Base-by-base conservation (phyloP, 2,113 vertebrate genomes). In the Siniperca knerii region DNA sequence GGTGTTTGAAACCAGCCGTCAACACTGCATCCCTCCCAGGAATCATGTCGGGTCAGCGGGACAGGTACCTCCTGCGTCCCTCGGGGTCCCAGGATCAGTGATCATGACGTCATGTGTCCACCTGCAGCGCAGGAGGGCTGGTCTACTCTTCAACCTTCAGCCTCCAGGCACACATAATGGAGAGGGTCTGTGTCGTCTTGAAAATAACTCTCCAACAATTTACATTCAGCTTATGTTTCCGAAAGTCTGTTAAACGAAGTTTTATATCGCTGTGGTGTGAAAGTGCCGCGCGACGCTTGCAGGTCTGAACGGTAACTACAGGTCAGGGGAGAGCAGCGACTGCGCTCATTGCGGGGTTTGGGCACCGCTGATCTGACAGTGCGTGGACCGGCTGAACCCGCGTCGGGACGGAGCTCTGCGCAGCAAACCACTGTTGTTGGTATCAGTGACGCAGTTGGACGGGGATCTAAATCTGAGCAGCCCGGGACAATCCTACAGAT, bases 401-500 rank as follows among this genome's bases (percentile, higher is more conserved):
- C 40, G 40, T 55, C 13, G 1, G 18, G 18, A 5, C 50, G 0
- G 4, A 35, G 37, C 79, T 25, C 33, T 48, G 52, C 12, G 1
- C 71, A 3, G 46, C 10, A 8, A 40, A 37, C 33, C 2, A 15
- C 16, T 35, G n/a, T 60, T 23, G 81, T 20, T 18, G 68, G 21
- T 16, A 3, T 77, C 68, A 8, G 84, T 84, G 83, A 83, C 85
- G 83, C 77, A 84, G 87, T 60, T 15, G 8, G 44, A 46, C 72
- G 58, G 5, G 8, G 42, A 29, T 46, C 44, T n/a, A 10, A 60
- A 4, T 16, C 61, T 9, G 25, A 23, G 42, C 64, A 40, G 57
- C 61, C 52, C 2, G 21, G 58, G 35, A 79, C 86, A 90, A 87
- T 81, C 90, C 79, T 23, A 37, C 84, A 88, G 94, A 95, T 95